A percentile compares a stretch with the other conserved stretches of the same genome.
Evolutionary conservation across 2,797 vertebrate genomes (phyloP).

Genomic region (Aeoliscus strigatus): DNA sequence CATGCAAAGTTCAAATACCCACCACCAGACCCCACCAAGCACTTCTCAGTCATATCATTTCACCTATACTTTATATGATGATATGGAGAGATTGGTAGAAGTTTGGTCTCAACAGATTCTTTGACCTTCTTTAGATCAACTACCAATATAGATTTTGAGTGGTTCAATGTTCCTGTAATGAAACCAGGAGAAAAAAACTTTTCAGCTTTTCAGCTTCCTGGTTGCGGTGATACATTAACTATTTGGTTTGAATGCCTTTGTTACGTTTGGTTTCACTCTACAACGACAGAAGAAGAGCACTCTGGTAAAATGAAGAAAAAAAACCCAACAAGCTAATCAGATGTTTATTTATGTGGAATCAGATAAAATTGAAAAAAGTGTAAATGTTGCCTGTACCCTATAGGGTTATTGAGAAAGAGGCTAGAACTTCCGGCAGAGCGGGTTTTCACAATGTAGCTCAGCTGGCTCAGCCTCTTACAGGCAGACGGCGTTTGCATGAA

Average conservation of each 20-base stretch:
- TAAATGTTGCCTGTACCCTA: background rate
- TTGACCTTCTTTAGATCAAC: background rate
- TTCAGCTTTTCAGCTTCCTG: conserved; percentile 39
- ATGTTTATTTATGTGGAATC: conserved; percentile 9
- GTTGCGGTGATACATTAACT: conserved; percentile 57
- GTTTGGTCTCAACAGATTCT: too few species aligned
- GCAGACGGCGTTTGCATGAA: conserved; percentile 26
- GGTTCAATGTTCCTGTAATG: background rate
- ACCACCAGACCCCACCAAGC: too few species aligned
- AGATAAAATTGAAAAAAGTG: conserved; percentile 11
- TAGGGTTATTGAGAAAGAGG: conserved; percentile 25
- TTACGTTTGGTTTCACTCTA: conserved; percentile 5
- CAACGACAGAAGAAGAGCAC: background rate
- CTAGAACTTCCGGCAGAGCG: conserved; percentile 64
- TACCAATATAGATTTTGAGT: background rate
- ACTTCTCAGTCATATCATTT: too few species aligned
- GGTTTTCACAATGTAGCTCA: conserved; percentile 54
- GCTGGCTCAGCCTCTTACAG: conserved; percentile 41
- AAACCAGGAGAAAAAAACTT: background rate
- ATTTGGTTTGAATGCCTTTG: conserved; percentile 4
- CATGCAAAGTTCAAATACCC: too few species aligned
- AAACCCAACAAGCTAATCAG: background rate
- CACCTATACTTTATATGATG: too few species aligned
- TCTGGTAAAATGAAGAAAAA: background rate
- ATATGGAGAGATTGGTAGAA: too few species aligned